phyloP scores from a whole-genome alignment of 37 sponge, comb jelly and placozoan species.

The Petrosia ficiformis region DNA sequence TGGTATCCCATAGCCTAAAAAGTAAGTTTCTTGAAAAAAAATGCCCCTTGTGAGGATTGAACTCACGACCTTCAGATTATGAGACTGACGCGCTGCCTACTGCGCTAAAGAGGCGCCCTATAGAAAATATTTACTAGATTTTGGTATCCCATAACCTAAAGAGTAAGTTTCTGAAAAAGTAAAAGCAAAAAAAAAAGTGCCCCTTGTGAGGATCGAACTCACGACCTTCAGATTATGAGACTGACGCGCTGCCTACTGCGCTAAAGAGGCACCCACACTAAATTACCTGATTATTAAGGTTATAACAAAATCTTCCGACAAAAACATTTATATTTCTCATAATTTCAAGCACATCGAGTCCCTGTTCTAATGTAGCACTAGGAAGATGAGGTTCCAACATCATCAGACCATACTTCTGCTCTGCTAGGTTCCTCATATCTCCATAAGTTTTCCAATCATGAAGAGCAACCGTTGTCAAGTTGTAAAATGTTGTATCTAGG shows the following conservation, averaged over 20 bases:
- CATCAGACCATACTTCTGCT: conserved; percentile 92
- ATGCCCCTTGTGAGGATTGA: too few relatives aligned
- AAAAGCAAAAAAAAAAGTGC: conserved; percentile 57
- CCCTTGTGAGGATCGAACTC: conserved; percentile 94
- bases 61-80: too few relatives aligned
- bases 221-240: conserved; percentile 97
- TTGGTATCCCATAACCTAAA: too few relatives aligned
- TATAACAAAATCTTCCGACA: conserved; percentile 89
- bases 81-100: too few relatives aligned
- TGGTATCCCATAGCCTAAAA: too few relatives aligned
- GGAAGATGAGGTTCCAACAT: conserved; percentile 98
- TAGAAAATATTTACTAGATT: too few relatives aligned
- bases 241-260: conserved; percentile 93
- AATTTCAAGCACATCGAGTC: conserved; percentile 95
- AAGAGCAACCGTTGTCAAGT: conserved; percentile 92
- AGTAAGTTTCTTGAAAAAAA: too few relatives aligned
- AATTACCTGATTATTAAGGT: conserved; percentile 93
- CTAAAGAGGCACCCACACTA: conserved; percentile 59
- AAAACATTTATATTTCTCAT: conserved; percentile 97
- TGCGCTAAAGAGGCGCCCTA: too few relatives aligned
- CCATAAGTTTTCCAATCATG: conserved; percentile 98
- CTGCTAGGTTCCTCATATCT: conserved; percentile 92
- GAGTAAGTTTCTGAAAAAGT: too few relatives aligned
- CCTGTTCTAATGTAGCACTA: conserved; percentile 96
- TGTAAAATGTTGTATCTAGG: conserved; percentile 94